Conservation (phyloP, 2,113 vertebrate species). For the Oncorhynchus kisutch region DNA sequence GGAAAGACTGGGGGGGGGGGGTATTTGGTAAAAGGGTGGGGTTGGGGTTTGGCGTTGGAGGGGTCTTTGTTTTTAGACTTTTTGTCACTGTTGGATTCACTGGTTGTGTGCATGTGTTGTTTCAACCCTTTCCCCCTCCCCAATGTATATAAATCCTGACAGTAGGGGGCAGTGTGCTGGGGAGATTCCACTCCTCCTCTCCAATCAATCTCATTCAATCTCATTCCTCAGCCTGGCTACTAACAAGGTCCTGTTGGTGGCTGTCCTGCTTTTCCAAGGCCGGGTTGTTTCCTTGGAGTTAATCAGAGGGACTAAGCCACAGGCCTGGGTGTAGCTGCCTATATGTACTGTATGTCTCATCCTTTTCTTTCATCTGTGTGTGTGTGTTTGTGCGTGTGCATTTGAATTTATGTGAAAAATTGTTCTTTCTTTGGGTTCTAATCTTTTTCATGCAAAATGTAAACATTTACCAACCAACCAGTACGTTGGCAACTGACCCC, state of each 20-base stretch:
- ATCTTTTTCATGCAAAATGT: slow-evolving; percentile 67
- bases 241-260: slow-evolving; percentile 58
- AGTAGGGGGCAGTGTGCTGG: slow-evolving; percentile 72
- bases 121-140: no score
- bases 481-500: slow-evolving; percentile 52
- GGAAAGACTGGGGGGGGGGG: slow-evolving; percentile 55
- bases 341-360: slow-evolving; percentile 59
- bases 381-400: slow-evolving; percentile 58
- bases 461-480: slow-evolving; percentile 58
- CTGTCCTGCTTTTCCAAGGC: slow-evolving; percentile 75
- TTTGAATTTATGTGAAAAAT: slow-evolving; percentile 64
- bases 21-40: slow-evolving; percentile 65
- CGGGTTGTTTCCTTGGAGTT: slow-evolving; percentile 73
- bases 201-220: slow-evolving; percentile 68
- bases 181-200: slow-evolving; percentile 67
- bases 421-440: slow-evolving; percentile 69
- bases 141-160: no score
- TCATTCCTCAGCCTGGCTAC: slow-evolving; percentile 68
- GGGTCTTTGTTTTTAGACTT: slow-evolving; percentile 76
- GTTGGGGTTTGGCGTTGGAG: slow-evolving; percentile 60
- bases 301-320: slow-evolving; percentile 72
- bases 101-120: no score
- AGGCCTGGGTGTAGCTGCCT: slow-evolving; percentile 53
- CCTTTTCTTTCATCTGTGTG: slow-evolving; percentile 54
- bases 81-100: slow-evolving; percentile 75